Percentiles rank a stretch among this genome's conserved stretches.
These are phyloP conservation scores for Catonia carolina DNA, from an alignment of 2,888 invertebrate species.

Conservation along the genomic window DNA sequence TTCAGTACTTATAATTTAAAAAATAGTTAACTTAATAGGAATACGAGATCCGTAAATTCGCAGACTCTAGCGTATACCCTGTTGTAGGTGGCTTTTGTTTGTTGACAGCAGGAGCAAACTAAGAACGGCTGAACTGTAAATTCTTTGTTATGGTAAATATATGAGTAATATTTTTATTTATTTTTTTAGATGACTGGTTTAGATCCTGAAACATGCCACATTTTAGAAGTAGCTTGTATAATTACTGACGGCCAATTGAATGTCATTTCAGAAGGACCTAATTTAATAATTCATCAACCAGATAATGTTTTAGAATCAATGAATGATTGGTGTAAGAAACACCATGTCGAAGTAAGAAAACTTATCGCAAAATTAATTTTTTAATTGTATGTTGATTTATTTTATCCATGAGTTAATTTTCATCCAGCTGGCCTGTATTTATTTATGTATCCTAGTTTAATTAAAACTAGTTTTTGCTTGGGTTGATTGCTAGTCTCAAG, in stretches of 20 bases:
- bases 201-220: slow-evolving; percentile 64
- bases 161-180: too few species aligned
- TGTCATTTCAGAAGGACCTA: slow-evolving; percentile 64
- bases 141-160: too few species aligned
- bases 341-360: slow-evolving; percentile 64
- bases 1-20: too few species aligned
- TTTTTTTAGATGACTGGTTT: slow-evolving; percentile 77
- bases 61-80: too few species aligned
- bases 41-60: too few species aligned
- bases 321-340: slow-evolving; percentile 75
- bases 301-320: slow-evolving; percentile 64
- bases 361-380: neutral
- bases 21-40: too few species aligned
- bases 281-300: slow-evolving; percentile 71
- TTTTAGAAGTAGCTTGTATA: slow-evolving; percentile 84
- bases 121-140: too few species aligned
- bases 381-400: neutral
- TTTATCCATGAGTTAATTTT: slow-evolving; percentile 5
- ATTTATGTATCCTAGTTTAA: too few species aligned
- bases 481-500: too few species aligned
- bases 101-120: too few species aligned
- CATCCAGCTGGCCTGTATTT: neutral
- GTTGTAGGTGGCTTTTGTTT: too few species aligned
- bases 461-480: too few species aligned
- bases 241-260: slow-evolving; percentile 77